A percentile compares a stretch with the other conserved stretches of the same genome.
Evolutionary conservation across 2,113 vertebrate species (phyloP).

Genomic region (Cygnus atratus): DNA sequence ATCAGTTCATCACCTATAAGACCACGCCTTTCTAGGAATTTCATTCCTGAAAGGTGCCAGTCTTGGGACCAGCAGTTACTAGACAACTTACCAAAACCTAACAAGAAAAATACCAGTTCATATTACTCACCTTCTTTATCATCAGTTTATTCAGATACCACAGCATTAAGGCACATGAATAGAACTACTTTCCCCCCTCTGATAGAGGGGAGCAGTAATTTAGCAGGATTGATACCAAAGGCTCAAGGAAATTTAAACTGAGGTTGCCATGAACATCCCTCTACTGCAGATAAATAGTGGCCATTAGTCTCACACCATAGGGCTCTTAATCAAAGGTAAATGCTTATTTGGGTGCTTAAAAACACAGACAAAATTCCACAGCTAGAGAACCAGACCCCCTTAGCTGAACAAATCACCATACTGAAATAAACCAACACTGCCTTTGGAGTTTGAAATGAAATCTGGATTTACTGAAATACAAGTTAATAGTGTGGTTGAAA

Average conservation of each 20-base stretch:
- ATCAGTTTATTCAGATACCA: background rate
- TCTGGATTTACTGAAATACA: background rate
- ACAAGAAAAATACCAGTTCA: background rate
- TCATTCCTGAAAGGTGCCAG: background rate
- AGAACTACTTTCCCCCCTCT: background rate
- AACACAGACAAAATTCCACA: background rate
- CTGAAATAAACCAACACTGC: background rate
- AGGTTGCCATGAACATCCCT: background rate
- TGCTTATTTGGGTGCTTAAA: background rate
- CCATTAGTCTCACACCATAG: background rate
- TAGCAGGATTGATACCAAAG: background rate
- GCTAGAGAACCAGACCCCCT: background rate
- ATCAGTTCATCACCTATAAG: background rate
- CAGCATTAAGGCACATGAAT: background rate
- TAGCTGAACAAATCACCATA: accelerated
- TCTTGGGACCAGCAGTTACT: background rate
- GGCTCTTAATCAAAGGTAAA: background rate
- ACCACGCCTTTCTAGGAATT: background rate
- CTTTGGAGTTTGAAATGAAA: background rate
- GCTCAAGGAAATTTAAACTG: background rate
- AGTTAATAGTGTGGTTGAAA: background rate
- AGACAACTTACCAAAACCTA: background rate
- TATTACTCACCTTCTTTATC: background rate
- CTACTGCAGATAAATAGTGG: background rate
- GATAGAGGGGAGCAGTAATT: background rate